Evolutionary conservation across 2,113 vertebrate genomes (phyloP).

Genomic region (Oenanthe oenanthe): DNA sequence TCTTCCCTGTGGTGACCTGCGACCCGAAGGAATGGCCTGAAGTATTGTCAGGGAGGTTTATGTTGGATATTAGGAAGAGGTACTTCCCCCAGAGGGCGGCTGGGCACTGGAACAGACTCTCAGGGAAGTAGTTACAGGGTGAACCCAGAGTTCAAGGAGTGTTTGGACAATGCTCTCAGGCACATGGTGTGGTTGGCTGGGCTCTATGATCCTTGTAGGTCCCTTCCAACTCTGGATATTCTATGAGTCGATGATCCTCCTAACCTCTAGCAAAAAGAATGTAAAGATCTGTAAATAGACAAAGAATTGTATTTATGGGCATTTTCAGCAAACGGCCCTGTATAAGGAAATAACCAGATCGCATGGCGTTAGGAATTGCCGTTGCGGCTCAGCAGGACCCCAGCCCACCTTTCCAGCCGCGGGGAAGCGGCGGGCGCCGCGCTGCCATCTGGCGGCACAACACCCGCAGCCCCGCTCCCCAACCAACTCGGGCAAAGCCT

Average conservation of each 20-base stretch:
- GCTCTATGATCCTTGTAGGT: too few relatives aligned
- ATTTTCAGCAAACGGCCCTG: rapidly evolving
- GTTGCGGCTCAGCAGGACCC: not conserved
- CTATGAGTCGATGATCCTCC: too few relatives aligned
- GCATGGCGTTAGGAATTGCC: rapidly evolving
- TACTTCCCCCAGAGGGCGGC: not conserved
- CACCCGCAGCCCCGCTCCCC: rapidly evolving
- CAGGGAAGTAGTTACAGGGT: not conserved
- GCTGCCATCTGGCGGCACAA: not conserved
- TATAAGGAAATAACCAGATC: rapidly evolving
- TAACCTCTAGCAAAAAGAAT: too few relatives aligned
- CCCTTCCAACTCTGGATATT: not conserved
- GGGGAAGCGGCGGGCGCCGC: rapidly evolving
- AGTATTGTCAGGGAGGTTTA: not conserved
- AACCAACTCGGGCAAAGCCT: rapidly evolving
- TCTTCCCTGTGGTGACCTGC: not conserved
- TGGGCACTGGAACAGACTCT: not conserved
- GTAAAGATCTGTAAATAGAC: rapidly evolving
- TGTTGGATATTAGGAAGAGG: too few relatives aligned
- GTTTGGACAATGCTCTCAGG: not conserved
- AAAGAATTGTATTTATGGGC: rapidly evolving
- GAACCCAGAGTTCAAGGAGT: not conserved
- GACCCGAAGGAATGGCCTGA: not conserved
- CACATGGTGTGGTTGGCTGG: not conserved
- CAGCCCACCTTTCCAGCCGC: rapidly evolving